Base-by-base conservation (phyloP, 2,113 vertebrate genomes). In the Ammospiza nelsoni region DNA sequence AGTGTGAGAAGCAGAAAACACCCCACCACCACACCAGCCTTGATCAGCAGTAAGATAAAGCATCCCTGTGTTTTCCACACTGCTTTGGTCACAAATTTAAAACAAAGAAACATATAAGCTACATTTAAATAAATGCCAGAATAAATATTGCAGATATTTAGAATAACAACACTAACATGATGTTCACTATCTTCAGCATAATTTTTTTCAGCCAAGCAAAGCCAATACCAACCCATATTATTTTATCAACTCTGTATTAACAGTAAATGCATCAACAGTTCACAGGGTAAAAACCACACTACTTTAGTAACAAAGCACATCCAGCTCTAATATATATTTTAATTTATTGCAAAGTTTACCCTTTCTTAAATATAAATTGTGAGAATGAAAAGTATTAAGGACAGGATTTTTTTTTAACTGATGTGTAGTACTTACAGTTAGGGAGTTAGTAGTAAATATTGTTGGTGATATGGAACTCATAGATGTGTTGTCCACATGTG, bases 401-500 rank as follows among this genome's bases (percentile, higher is more conserved):
- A n/a, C 9, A 28, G 37, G 9, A 6, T 28, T 39, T 59, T 86
- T 86, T 86, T 77, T 33, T 0, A 52, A 49, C 12, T 65, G 15
- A 7, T 78, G 9, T 3, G 6, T 57, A 59, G 23, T 48, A 59
- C 12, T 63, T 52, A 49, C 6, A 73, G 11, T 67, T 66, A 59
- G 3, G 20, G 12, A 75, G 9, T 52, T 71, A 51, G 9, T 19
- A 44, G 9, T 31, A 67, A 92, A 69, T 17, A 21, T 12, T 74
- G 4, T 37, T 12, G 0, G 0, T 54, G 20, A 21, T 55, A 55
- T 1, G 6, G 18, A 59, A 59, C 15, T 55, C 37, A 5, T 9
- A 55, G 28, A 62, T 80, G 12, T 35, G 35, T 35, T 35, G 35
- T 35, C 4, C 58, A 25, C 8, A 15, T 28, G 55, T 63, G 37